Base-by-base conservation (phyloP, 2,888 invertebrate genomes). In the Ectemnius continuus region DNA sequence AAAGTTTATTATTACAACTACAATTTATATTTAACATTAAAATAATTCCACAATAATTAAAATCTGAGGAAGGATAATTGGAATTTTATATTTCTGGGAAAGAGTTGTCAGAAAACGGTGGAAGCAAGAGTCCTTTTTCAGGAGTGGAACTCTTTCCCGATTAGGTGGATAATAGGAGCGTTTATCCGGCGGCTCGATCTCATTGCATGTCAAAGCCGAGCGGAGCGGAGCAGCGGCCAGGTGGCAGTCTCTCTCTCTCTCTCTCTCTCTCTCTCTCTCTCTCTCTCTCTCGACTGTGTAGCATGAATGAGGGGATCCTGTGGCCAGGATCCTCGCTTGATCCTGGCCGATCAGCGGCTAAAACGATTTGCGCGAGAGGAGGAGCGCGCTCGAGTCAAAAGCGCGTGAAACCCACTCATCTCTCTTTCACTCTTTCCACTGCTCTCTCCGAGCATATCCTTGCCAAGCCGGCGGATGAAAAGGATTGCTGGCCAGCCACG, bases 131-230 rank as follows among this genome's bases (percentile, higher is more conserved):
- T 36, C 11, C 36, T 36, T 4, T 36, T 8, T 1, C 5, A 36
- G 75, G 64, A 73, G 73, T 84, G 81, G 75, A 89, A 89, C 88
- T 89, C 88, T 88, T 87, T 84, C 82, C 80, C 86, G 89, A 89
- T 89, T 89, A 88, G 82, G 82, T 82, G 86, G 88, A 88, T 88
- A 88, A 88, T 89, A 73, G 85, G 60, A 75, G 66, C 72, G 78
- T 83, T 87, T 87, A 90, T 90, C 89, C 89, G 79, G 75, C 81
- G 67, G 84, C 82, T 81, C 87, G 88, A 90, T 90, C 90, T 90
- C 86, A 84, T 90, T 90, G 89, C 88, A 89, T 88, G 89, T 88
- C 87, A 90, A 89, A 89, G 88, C 85, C 81, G 87, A 88, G 83
- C 85, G 79, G 61, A 89, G 88, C 85, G 80, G 87, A 88, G 83